Evolutionary conservation across 2,797 vertebrate genomes (phyloP), one percentile per base, ranked within the genome.

Genomic region (Iguana delicatissima): DNA sequence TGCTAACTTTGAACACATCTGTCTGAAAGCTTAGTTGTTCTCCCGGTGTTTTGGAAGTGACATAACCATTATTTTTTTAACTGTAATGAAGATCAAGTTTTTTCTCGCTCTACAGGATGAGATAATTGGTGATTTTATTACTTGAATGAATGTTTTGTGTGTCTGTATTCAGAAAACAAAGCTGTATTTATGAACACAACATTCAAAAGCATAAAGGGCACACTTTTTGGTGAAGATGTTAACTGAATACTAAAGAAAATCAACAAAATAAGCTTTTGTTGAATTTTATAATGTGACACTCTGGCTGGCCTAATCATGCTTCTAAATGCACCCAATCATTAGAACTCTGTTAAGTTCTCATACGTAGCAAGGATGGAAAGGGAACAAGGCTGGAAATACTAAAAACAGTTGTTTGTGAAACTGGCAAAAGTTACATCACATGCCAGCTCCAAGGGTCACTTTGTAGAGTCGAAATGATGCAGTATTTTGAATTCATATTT

Each of bases 91-190:
- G 96, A 97, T 92, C 94, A 96, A 96, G 94, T 97, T 96, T 97
- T 97, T 92, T 97, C 97, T 98, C 95, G 95, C 94, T 93, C 96
- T 94, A 96, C 38, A 96, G 96, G 97, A 97, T 98, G 98, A 98
- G 97, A 97, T 98, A 99, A 98, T 98, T 97, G 96, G 96, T 97
- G 96, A 96, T 97, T 98, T 97, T 98, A 96, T 97, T 94, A 96
- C 94, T 96, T 98, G 97, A 99, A 98, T 98, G 97, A 96, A 95
- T 95, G 97, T 98, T 97, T 98, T 99, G 98, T 98, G 94, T 95
- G 96, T 95, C 96, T 95, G 92, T 80, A 93, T 94, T 95, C 96
- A 84, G 96, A 93, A 96, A 97, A 99, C 98, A 99, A 98, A 98
- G 98, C 97, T 94, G 92, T 95, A 96, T 97, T 98, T 98, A 97